These are phyloP conservation scores for Actinemys pallida DNA, from an alignment of 2,113 vertebrate species.

Conservation along the genomic window DNA sequence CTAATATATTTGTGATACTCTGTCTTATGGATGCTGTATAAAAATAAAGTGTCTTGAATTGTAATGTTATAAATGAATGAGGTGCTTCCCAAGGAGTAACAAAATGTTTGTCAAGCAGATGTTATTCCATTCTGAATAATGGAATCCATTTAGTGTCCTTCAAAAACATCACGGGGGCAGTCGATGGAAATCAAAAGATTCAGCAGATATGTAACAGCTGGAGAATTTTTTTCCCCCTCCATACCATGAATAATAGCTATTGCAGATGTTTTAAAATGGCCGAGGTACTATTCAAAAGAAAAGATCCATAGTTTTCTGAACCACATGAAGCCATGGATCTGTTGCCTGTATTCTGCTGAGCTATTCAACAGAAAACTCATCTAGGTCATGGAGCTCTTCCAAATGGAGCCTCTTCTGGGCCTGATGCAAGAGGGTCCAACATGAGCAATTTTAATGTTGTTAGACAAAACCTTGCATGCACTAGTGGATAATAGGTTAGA, in stretches of 20 bases:
- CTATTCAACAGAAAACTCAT: constrained; percentile 72
- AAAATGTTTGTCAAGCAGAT: constrained; percentile 74
- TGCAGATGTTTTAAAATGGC: constrained; percentile 77
- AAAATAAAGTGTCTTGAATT: constrained; percentile 36
- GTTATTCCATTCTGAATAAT: constrained; percentile 75
- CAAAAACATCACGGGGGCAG: constrained; percentile 65
- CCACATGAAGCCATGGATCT: constrained; percentile 63
- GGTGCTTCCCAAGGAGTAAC: constrained; percentile 71
- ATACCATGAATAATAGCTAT: constrained; percentile 52
- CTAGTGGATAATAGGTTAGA: constrained; percentile 44
- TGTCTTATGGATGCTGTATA: constrained; percentile 27
- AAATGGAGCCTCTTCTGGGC: constrained; percentile 59
- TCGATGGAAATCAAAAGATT: constrained; percentile 63
- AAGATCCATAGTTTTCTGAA: constrained; percentile 62
- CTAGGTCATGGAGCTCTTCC: constrained; percentile 70
- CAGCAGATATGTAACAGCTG: constrained; percentile 67
- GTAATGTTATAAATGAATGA: constrained; percentile 65
- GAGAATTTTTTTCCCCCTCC: constrained; percentile 52
- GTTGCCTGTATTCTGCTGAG: constrained; percentile 69
- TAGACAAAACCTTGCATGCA: constrained; percentile 28
- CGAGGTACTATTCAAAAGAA: constrained; percentile 69
- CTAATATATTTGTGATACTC: neutral
- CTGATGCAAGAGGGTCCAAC: constrained; percentile 52
- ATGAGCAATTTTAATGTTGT: constrained; percentile 62
- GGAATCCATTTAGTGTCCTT: constrained; percentile 76